These are phyloP conservation scores for Ctenoplectra terminalis DNA, from an alignment of 1,140 invertebrate species.

Conservation along the genomic window DNA sequence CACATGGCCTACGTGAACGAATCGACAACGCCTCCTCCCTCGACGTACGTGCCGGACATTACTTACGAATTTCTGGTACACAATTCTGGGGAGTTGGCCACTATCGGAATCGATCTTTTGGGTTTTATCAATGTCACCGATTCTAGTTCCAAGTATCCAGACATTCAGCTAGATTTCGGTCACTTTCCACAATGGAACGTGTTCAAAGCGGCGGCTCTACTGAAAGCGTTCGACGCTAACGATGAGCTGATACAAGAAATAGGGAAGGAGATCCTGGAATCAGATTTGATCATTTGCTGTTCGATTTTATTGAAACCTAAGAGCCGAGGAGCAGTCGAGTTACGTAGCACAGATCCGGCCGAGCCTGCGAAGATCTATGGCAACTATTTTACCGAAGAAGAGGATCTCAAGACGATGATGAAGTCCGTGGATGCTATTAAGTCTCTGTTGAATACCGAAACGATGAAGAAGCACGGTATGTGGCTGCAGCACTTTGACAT, in stretches of 20 bases:
- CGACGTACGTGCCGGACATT: slow-evolving; percentile 43
- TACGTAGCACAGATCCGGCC: slow-evolving; percentile 85
- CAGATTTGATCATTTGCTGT: slow-evolving; percentile 71
- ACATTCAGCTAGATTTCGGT: slow-evolving; percentile 70
- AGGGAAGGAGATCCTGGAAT: slow-evolving; percentile 50
- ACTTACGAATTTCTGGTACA: slow-evolving; percentile 74
- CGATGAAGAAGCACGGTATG: slow-evolving; percentile 68
- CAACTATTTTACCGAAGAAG: slow-evolving; percentile 85
- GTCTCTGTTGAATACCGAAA: slow-evolving; percentile 63
- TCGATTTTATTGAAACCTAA: slow-evolving; percentile 82
- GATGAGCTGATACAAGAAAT: slow-evolving; percentile 62
- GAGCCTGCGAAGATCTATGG: slow-evolving; percentile 88
- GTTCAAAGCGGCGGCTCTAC: slow-evolving; percentile 11
- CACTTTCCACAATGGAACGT: slow-evolving; percentile 54
- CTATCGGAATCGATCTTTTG: slow-evolving; percentile 57
- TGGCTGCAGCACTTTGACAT: slow-evolving; percentile 51
- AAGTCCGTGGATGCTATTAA: slow-evolving; percentile 64
- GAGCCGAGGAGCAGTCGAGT: slow-evolving; percentile 83
- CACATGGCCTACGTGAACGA: slow-evolving; percentile 69
- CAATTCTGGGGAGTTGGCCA: slow-evolving; percentile 58
- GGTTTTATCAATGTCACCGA: slow-evolving; percentile 74
- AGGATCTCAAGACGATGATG: slow-evolving; percentile 80
- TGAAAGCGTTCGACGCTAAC: slow-evolving; percentile 45
- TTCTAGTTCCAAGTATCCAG: slow-evolving; percentile 70
- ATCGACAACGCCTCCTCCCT: slow-evolving; percentile 82